These are phyloP conservation scores for Halictus ligatus DNA, from an alignment of 2,888 invertebrate genomes.

Conservation along the genomic window DNA sequence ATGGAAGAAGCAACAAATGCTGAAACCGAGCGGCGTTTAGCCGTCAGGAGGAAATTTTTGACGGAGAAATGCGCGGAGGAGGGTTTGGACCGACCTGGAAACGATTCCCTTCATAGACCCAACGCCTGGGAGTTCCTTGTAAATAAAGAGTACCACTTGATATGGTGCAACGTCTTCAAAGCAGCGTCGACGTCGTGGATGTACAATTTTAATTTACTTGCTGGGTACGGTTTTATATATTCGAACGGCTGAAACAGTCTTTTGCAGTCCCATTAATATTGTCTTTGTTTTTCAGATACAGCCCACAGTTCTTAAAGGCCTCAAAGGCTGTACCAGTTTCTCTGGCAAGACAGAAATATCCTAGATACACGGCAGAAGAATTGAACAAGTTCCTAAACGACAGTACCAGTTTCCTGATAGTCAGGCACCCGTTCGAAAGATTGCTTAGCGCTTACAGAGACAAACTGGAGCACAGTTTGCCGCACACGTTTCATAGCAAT, in stretches of 20 bases:
- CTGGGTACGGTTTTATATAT: slow-evolving; percentile 86
- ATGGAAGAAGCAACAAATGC: slow-evolving; percentile 85
- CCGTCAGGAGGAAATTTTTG: slow-evolving; percentile 86
- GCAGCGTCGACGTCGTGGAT: slow-evolving; percentile 96
- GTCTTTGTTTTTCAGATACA: slow-evolving; percentile 85
- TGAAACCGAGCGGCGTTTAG: slow-evolving; percentile 87
- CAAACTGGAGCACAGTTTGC: slow-evolving; percentile 93
- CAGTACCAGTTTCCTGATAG: slow-evolving; percentile 92
- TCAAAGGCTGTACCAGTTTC: slow-evolving; percentile 92
- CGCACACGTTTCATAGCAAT: slow-evolving; percentile 93
- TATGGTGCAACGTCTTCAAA: slow-evolving; percentile 93
- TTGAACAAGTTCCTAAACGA: slow-evolving; percentile 90
- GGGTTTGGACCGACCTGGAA: slow-evolving; percentile 87
- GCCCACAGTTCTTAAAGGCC: slow-evolving; percentile 90
- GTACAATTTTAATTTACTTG: slow-evolving; percentile 95
- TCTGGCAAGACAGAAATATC: slow-evolving; percentile 92
- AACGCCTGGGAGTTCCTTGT: slow-evolving; percentile 95
- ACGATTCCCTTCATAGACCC: slow-evolving; percentile 88
- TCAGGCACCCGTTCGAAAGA: slow-evolving; percentile 92
- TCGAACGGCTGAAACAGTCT: not conserved
- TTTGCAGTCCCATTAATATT: not conserved
- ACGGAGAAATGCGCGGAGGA: slow-evolving; percentile 87
- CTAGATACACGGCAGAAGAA: slow-evolving; percentile 90
- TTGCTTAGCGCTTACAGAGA: slow-evolving; percentile 93
- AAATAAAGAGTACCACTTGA: slow-evolving; percentile 91